Base-by-base conservation (phyloP, 1,140 invertebrate genomes). In the Acarapis woodi region DNA sequence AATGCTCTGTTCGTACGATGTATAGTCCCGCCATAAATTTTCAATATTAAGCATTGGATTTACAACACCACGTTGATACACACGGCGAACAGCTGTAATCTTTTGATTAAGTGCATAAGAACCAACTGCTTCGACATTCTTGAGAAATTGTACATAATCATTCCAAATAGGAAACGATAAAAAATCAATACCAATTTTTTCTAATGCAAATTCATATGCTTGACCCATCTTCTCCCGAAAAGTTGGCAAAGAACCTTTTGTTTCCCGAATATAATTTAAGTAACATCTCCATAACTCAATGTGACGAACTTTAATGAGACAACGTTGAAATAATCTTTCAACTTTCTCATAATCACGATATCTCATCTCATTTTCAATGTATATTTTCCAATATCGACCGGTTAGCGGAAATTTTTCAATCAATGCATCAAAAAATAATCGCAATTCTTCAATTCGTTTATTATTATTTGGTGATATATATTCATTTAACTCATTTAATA, bases 101-200 rank as follows among this genome's bases (percentile, higher is more conserved):
- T 87, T 83, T 59, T 97, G 90, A 58, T 97, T 97, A 56, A 97
- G 90, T 0, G 90, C 90, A 60, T 96, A 99, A 5, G 83, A 90
- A 4, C 90, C 88, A 2, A 88, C 73, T 12, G 88, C 88, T 49
- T 96, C 87, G 0, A 96, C 87, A 42, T 71, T 71, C 57, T 93
- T 94, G n/a, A 99, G 58, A 57, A 99, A 97, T 21, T 70, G 73
- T 1, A 97, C 78, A 51, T 99, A 99, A 54, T 99, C 93, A 49
- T 79, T 79, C 85, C 85, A 94, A 42, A 96, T 78, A 18, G 73
- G 70, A 53, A 79, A 88, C 0, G 85, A 87, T 55, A 83, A 76
- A 43, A 88, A 78, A 49, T 96, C 88, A 69, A 94, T 76, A 2
- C 93, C 93, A 49, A 99, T 94, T 59, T 96, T 96, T 41, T 97